Base-by-base conservation (phyloP, 1,140 invertebrate genomes). In the Eupeodes corollae region DNA sequence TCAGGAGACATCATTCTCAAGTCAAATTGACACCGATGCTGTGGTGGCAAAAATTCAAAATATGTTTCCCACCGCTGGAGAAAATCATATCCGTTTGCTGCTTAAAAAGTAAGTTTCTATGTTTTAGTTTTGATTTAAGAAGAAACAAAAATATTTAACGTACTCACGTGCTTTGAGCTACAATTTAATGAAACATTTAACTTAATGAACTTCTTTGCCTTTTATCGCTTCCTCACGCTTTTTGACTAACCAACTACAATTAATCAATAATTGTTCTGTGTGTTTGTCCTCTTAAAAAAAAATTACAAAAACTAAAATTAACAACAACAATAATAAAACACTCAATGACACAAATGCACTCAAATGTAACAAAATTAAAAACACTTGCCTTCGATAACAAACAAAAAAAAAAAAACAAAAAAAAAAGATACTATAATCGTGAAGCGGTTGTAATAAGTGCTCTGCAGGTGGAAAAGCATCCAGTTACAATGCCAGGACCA, bases 391-490 rank as follows among this genome's bases (percentile, higher is more conserved):
- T 26, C 21, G 8, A 26, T 5, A 26, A 3, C 8, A 26, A 26
- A 26, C 8, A 26, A 3, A 26, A 26, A 3, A 26, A 26, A 26
- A 3, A 26, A 26, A 26, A 26, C 21, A 26, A 26, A 26, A 3
- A 26, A 26, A 26, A 26, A 63, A 89, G 87, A 74, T 90, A 90
- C 71, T 88, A 93, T 72, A 90, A 91, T 70, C 79, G 90, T 51
- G 88, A 91, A 73, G 88, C 89, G 51, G 82, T 93, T 56, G 90
- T 93, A 31, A 86, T 93, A 69, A 91, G 88, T 69, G 89, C 90
- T 26, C 75, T 93, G 42, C 87, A 93, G 76, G 88, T 92, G 45
- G 89, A 92, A 68, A 91, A 91, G 70, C 84, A 91, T 77, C 88
- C 88, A 48, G 80, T 91, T 49, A 84, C 82, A 39, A 88, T 86